Percentiles rank a stretch among this genome's conserved stretches.
These are phyloP conservation scores for Sebastes fasciatus DNA, from an alignment of 2,113 vertebrate species.

Conservation along the genomic window DNA sequence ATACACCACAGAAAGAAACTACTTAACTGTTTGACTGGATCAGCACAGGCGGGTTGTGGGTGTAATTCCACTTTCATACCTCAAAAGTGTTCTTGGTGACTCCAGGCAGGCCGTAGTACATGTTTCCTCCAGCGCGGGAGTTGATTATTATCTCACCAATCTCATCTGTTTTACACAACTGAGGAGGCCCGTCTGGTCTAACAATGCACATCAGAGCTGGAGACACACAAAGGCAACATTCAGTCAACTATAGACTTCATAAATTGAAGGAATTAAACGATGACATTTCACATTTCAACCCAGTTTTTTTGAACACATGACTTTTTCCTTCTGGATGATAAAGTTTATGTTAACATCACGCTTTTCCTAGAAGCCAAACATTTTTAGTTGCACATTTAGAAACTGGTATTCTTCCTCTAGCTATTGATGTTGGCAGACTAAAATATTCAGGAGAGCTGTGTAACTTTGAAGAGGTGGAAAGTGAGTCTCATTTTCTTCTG, in stretches of 20 bases:
- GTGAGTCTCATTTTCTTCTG: neutral
- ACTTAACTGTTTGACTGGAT: neutral
- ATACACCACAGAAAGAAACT: neutral
- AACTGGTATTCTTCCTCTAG: neutral
- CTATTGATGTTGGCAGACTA: neutral
- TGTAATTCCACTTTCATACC: slow-evolving; percentile 76
- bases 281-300: neutral
- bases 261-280: neutral
- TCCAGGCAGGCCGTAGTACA: slow-evolving; percentile 95
- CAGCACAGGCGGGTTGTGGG: neutral
- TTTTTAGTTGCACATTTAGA: neutral
- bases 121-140: slow-evolving; percentile 92
- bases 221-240: slow-evolving; percentile 31
- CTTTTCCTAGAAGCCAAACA: neutral
- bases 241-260: neutral
- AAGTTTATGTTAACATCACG: neutral
- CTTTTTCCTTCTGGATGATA: neutral
- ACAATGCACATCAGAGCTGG: slow-evolving; percentile 97
- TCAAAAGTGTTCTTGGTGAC: slow-evolving; percentile 98
- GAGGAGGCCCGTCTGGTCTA: slow-evolving; percentile 92
- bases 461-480: neutral
- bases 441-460: neutral
- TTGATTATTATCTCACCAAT: slow-evolving; percentile 98
- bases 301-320: neutral
- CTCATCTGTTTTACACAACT: slow-evolving; percentile 96